Percentiles rank a stretch among this genome's conserved stretches.
Conservation (phyloP, 2,797 vertebrate genomes). For the Aselliscus stoliczkanus region DNA sequence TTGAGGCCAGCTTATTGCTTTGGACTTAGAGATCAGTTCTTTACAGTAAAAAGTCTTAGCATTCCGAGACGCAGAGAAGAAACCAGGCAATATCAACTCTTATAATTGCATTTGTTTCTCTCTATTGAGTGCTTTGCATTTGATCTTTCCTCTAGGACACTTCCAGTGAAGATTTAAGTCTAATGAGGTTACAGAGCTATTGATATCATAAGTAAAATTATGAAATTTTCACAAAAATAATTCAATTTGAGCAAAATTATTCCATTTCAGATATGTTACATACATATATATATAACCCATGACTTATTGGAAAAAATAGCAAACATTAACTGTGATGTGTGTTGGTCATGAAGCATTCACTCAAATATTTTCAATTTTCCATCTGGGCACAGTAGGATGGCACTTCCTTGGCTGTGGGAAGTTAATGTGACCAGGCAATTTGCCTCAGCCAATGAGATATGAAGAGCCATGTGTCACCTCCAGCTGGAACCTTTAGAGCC, state of each 20-base stretch:
- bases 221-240: background rate
- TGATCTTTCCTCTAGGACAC: background rate
- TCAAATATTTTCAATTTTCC: background rate
- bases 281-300: background rate
- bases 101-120: background rate
- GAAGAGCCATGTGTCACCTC: background rate
- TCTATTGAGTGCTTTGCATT: background rate
- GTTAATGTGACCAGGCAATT: background rate
- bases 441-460: background rate
- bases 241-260: background rate
- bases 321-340: background rate
- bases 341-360: background rate
- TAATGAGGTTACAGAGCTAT: background rate
- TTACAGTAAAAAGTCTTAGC: background rate
- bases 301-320: background rate
- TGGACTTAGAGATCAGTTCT: background rate
- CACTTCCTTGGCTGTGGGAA: background rate
- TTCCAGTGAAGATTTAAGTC: background rate
- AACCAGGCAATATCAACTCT: background rate
- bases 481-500: background rate
- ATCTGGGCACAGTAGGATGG: background rate
- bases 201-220: background rate
- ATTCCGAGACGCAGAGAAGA: background rate
- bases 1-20: background rate
- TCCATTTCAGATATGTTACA: background rate